Percentiles rank a stretch among this genome's conserved stretches.
phyloP scores from a whole-genome alignment of 2,797 vertebrate species.

The Hyperoplus lanceolatus region DNA sequence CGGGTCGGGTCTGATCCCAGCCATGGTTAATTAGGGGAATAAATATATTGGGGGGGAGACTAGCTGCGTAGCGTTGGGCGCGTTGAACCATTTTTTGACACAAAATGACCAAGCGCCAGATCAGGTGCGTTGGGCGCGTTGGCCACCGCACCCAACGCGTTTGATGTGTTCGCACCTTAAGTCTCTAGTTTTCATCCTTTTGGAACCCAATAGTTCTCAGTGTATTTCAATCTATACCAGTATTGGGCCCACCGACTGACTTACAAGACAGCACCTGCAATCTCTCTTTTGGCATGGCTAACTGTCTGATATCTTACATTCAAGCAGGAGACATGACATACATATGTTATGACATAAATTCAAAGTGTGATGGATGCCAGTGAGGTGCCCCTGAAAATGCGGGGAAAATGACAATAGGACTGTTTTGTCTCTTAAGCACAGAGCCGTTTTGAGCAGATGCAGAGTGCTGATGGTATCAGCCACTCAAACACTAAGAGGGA shows the following conservation, averaged over 20 bases:
- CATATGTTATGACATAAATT: constrained; percentile 35
- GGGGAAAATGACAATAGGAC: not conserved
- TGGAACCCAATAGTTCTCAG: not conserved
- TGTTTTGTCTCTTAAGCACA: not conserved
- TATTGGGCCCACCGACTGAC: not conserved
- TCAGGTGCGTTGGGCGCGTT: too few relatives aligned
- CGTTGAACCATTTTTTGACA: too few relatives aligned
- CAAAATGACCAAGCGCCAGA: too few relatives aligned
- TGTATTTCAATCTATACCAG: not conserved
- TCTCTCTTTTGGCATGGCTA: not conserved
- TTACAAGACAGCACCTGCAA: not conserved
- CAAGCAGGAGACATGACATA: not conserved
- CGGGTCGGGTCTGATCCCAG: too few relatives aligned
- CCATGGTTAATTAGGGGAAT: too few relatives aligned
- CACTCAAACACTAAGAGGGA: constrained; percentile 15
- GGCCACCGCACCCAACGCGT: too few relatives aligned
- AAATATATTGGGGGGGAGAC: too few relatives aligned
- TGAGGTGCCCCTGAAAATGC: not conserved
- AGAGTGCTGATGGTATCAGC: constrained; percentile 34
- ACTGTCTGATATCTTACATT: not conserved
- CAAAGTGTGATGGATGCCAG: constrained; percentile 44
- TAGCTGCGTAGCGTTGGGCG: too few relatives aligned
- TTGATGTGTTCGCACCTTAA: not conserved
- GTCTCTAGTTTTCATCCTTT: not conserved
- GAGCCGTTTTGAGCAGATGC: not conserved